Conservation (phyloP, 2,888 invertebrate species). For the Tetramorium bicarinatum region DNA sequence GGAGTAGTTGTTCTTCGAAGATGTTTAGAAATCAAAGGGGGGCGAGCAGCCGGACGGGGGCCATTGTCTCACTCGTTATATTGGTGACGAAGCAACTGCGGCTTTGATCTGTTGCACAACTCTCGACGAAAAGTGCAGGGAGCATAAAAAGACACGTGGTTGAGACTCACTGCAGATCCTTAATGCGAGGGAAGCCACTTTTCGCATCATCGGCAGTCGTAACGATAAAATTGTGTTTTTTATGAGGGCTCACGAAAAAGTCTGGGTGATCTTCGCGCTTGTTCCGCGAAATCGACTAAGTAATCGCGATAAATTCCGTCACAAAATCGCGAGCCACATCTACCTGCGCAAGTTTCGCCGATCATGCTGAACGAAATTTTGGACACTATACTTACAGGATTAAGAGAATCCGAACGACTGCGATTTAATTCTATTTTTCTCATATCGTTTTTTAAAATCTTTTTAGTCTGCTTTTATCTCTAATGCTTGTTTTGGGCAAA, state of each 20-base stretch:
- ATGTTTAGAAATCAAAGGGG: constrained; percentile 76
- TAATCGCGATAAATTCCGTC: constrained; percentile 29
- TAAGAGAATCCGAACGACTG: constrained; percentile 11
- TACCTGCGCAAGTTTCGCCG: constrained; percentile 9
- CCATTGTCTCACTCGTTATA: constrained; percentile 69
- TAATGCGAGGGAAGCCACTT: constrained; percentile 37
- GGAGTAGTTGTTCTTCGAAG: constrained; percentile 72
- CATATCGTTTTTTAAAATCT: not conserved
- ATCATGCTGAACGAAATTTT: not conserved
- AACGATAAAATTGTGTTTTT: constrained; percentile 43
- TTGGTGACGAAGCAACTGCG: constrained; percentile 72
- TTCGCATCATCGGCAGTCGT: constrained; percentile 32
- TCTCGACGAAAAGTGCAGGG: constrained; percentile 57
- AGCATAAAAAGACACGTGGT: constrained; percentile 17
- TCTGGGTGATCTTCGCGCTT: constrained; percentile 18
- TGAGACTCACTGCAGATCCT: constrained; percentile 28
- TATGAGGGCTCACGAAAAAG: constrained; percentile 19
- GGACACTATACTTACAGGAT: not conserved
- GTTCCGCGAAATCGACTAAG: constrained; percentile 26
- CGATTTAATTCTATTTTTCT: constrained; percentile 38
- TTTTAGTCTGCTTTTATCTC: not conserved
- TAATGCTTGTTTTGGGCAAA: not conserved
- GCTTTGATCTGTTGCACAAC: constrained; percentile 69
- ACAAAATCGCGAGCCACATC: constrained; percentile 8
- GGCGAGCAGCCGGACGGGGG: constrained; percentile 66